Evolutionary conservation across 2,888 invertebrate species (phyloP).

Genomic region (Heliconius cydno): DNA sequence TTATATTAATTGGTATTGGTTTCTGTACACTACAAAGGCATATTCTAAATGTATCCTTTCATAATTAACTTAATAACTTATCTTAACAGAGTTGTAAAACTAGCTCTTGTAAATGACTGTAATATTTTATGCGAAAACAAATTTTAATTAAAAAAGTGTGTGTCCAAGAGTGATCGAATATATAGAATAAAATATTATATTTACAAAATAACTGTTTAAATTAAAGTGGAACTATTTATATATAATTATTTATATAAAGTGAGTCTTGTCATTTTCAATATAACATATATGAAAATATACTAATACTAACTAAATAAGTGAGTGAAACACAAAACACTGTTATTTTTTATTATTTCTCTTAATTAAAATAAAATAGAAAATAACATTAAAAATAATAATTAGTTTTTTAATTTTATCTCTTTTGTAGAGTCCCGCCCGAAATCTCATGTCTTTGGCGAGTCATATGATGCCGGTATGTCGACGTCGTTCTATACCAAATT

Average conservation of each 20-base stretch:
- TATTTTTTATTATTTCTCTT: neutral
- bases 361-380: neutral
- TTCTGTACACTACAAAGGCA: neutral
- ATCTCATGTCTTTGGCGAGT: conserved; percentile 72
- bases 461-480: conserved; percentile 72
- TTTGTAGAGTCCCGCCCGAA: conserved; percentile 62
- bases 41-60: no score
- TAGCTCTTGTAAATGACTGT: no score
- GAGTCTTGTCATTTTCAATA: neutral
- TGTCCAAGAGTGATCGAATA: no score
- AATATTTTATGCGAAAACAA: no score
- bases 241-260: neutral
- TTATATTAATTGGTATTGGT: neutral
- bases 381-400: neutral
- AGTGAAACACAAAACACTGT: neutral
- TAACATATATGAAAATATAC: neutral
- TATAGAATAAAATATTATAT: no score
- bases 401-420: conserved; percentile 20
- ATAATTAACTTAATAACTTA: no score
- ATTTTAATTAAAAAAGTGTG: no score
- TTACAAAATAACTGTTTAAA: no score
- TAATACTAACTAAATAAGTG: no score
- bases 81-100: no score
- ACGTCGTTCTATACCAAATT: conserved; percentile 67
- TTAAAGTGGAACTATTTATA: no score